Base-by-base conservation (phyloP, 2,888 invertebrate genomes). In the Cerastis leucographa region DNA sequence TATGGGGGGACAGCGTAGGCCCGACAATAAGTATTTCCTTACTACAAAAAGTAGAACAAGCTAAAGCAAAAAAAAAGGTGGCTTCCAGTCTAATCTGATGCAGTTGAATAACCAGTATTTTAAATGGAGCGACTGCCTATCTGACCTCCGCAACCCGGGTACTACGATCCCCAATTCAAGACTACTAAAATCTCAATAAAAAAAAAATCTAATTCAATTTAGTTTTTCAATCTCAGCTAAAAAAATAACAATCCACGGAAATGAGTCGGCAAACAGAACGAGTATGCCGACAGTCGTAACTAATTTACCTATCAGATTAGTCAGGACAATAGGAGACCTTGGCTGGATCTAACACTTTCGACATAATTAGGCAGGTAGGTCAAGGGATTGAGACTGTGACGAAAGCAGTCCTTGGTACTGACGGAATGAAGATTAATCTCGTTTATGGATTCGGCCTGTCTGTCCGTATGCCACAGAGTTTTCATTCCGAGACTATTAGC, bases 241-340 rank as follows among this genome's bases (percentile, higher is more conserved):
- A 74, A 77, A 71, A 61, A 12, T 29, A 67, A 79, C 79, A 79
- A 79, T 73, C 17, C 22, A 40, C 79, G 79, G 78, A 78, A 71
- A 71, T 78, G 78, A 78, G 12, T 61, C 35, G 7, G 65, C 78
- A 35, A 7, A 25, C 3, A 25, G 25, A 22, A 9, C 61, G 12
- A 17, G 6, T 9, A 22, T 35, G 78, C 56, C 35, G 71, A 59
- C 70, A 65, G 22, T 25, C 9, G 40, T 78, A 54, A 42, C 79
- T 46, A 78, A 78, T 72, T 67, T 62, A 56, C 54, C 66, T 59
- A 78, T 68, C 17, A 54, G n/a, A 56, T 67, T 67, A 78, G 25
- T 17, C 35, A 56, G 73, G 56, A 79, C 79, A 79, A 78, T 79
- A 25, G 42, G 2, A 1, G 7, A 19, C 79, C 79, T 79, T 79